Base-by-base conservation (phyloP, 2,797 vertebrate genomes). In the Eremophila alpestris region DNA sequence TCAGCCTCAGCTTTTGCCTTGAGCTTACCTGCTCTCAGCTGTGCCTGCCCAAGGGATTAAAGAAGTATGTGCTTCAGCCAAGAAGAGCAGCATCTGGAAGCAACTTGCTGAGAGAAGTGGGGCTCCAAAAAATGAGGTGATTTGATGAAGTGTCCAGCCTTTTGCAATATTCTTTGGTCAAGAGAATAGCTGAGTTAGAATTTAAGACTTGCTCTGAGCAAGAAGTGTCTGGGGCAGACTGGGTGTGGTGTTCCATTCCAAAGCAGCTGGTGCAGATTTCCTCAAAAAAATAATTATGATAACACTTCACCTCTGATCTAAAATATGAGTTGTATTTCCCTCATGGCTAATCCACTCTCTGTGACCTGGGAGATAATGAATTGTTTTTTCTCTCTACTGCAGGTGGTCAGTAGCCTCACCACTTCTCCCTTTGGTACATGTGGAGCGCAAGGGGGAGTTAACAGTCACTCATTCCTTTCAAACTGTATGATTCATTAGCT, bases 401-500 rank as follows among this genome's bases (percentile, higher is more conserved):
- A 89, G 81, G 63, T 81, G 89, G 77, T 89, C 58, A 51, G 77
- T 75, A 83, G 86, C 77, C 69, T 86, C 78, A 89, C 55, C 69
- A 79, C 24, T 20, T 81, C 55, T 95, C 43, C 38, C 36, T 93
- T 81, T 82, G 55, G 59, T 94, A 73, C 70, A 46, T 65, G 43
- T 65, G 46, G 58, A 94, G 49, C 81, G 51, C 46, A 46, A 87
- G 59, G 12, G 67, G 51, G 43, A 92, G 46, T 17, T 81, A n/a
- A 65, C 20, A 89, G 75, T 82, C 63, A 49, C 23, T 94, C 36
- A 13, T 82, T 89, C 41, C 78, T 91, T 92, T 94, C 34, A 74
- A 74, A 80, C 49, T 46, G 11, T 76, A 11, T 73, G 84, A 80
- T 95, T 93, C 27, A 83, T 77, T 93, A 85, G 56, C 94, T 92